Percentiles rank a stretch among this genome's conserved stretches.
Evolutionary conservation across 1,140 invertebrate genomes (phyloP).

Genomic region (Drosophila takahashii): DNA sequence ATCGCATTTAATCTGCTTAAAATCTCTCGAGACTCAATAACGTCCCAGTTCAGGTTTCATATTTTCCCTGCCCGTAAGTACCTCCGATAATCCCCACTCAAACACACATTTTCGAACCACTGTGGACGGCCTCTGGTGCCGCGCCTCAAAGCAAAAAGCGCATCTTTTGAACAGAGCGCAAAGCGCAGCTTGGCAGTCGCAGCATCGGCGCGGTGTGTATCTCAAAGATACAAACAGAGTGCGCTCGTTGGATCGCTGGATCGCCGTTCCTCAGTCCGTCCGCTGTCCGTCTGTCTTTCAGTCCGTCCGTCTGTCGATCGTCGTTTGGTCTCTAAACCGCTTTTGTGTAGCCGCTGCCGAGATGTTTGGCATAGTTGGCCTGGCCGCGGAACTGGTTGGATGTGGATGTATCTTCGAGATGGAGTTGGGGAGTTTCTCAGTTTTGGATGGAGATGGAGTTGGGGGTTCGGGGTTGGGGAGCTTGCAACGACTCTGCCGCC

Average conservation of each 20-base stretch:
- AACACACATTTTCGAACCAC: slow-evolving; percentile 37
- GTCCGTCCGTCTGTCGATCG: slow-evolving; percentile 50
- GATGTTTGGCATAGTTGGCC: slow-evolving; percentile 80
- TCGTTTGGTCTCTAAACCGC: slow-evolving; percentile 67
- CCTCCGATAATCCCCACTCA: slow-evolving; percentile 30
- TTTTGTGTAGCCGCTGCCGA: slow-evolving; percentile 73
- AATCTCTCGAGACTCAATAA: slow-evolving; percentile 2
- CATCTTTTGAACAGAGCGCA: slow-evolving; percentile 79
- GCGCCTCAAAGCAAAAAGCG: slow-evolving; percentile 78
- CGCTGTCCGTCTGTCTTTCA: slow-evolving; percentile 35
- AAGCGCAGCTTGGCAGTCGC: slow-evolving; percentile 67
- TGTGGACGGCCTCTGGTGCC: slow-evolving; percentile 61
- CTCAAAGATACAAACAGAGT: slow-evolving; percentile 77
- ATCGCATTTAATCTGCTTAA: slow-evolving; percentile 33
- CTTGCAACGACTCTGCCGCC: slow-evolving; percentile 70
- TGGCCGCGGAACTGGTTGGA: slow-evolving; percentile 76
- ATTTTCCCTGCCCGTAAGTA: slow-evolving; percentile 8
- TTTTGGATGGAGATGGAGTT: slow-evolving; percentile 9
- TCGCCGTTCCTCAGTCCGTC: slow-evolving; percentile 15
- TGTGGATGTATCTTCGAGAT: slow-evolving; percentile 32
- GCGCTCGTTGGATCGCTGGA: slow-evolving; percentile 45
- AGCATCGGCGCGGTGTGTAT: slow-evolving; percentile 66
- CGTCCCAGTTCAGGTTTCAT: slow-evolving; percentile 8
- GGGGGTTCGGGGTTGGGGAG: slow-evolving; percentile 19
- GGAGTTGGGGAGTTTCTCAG: slow-evolving; percentile 11